phyloP scores from a whole-genome alignment of 2,888 invertebrate genomes.

The Lymantria dispar region DNA sequence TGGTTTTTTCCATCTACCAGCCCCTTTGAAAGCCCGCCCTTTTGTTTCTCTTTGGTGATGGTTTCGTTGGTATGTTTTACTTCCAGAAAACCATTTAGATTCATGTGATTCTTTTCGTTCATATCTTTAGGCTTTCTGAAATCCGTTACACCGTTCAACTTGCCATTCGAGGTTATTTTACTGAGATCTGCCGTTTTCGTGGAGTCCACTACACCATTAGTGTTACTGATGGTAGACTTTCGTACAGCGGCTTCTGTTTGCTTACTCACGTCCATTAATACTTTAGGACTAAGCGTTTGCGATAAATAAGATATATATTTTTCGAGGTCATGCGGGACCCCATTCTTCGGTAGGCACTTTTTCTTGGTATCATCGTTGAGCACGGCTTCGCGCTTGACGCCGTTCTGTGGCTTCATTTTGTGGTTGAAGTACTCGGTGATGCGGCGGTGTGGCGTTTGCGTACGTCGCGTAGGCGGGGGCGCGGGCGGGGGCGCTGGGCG shows the following conservation, averaged over 20 bases:
- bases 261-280: conserved; percentile 68
- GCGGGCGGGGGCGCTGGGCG: conserved; percentile 60
- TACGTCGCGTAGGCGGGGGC: conserved; percentile 41
- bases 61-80: conserved; percentile 53
- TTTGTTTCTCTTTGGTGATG: conserved; percentile 49
- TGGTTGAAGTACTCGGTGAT: conserved; percentile 93
- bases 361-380: conserved; percentile 64
- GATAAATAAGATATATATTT: conserved; percentile 77
- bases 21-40: conserved; percentile 53
- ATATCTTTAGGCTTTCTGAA: conserved; percentile 52
- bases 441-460: conserved; percentile 84
- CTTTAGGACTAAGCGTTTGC: conserved; percentile 74
- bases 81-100: conserved; percentile 69
- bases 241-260: conserved; percentile 48
- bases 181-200: conserved; percentile 49
- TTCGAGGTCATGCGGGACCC: conserved; percentile 72
- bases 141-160: conserved; percentile 54
- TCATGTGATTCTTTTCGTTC: conserved; percentile 51
- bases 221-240: conserved; percentile 36
- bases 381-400: conserved; percentile 69
- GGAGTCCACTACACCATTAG: conserved; percentile 39
- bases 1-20: conserved; percentile 56
- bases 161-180: conserved; percentile 43
- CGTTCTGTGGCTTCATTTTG: conserved; percentile 88
- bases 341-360: conserved; percentile 73